These are phyloP conservation scores for Caenorhabditis sp. DNA, from an alignment of 2,888 invertebrate species.

Conservation along the genomic window DNA sequence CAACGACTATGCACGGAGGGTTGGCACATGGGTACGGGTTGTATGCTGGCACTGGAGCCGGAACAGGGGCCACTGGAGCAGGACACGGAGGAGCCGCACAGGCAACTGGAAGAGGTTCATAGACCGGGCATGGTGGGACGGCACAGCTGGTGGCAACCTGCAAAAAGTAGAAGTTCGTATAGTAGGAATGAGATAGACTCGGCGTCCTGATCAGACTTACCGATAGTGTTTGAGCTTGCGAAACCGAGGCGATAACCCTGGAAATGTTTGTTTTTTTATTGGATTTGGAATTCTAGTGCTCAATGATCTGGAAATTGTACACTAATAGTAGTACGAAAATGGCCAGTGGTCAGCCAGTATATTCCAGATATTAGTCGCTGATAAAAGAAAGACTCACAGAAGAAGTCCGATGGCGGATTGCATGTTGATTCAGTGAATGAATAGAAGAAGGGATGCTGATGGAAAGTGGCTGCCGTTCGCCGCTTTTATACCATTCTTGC, in stretches of 20 bases:
- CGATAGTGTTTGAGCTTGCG: constrained; percentile 42
- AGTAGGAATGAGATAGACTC: too few species aligned
- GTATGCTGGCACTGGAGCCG: constrained; percentile 52
- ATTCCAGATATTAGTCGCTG: constrained; percentile 34
- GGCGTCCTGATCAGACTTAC: constrained; percentile 29
- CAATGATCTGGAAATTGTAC: constrained; percentile 46
- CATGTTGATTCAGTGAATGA: constrained; percentile 14
- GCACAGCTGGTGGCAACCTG: constrained; percentile 29
- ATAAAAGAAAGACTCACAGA: constrained; percentile 42
- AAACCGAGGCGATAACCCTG: constrained; percentile 42
- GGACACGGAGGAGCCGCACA: constrained; percentile 55
- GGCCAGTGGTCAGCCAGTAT: constrained; percentile 43
- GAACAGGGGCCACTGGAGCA: constrained; percentile 28
- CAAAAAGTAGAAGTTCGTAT: neutral
- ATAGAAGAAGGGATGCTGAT: constrained; percentile 6
- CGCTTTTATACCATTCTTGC: constrained; percentile 30
- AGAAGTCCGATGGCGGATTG: constrained; percentile 41
- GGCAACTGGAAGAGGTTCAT: constrained; percentile 31
- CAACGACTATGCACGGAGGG: constrained; percentile 58
- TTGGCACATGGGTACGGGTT: constrained; percentile 57
- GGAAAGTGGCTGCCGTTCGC: constrained; percentile 10
- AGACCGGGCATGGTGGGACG: constrained; percentile 27
- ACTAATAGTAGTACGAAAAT: constrained; percentile 20
- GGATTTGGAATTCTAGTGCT: neutral
- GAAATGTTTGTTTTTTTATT: constrained; percentile 15